A percentile compares a stretch with the other conserved stretches of the same genome.
phyloP scores from a whole-genome alignment of 1,140 invertebrate species.

The Macrocentrus cingulum region DNA sequence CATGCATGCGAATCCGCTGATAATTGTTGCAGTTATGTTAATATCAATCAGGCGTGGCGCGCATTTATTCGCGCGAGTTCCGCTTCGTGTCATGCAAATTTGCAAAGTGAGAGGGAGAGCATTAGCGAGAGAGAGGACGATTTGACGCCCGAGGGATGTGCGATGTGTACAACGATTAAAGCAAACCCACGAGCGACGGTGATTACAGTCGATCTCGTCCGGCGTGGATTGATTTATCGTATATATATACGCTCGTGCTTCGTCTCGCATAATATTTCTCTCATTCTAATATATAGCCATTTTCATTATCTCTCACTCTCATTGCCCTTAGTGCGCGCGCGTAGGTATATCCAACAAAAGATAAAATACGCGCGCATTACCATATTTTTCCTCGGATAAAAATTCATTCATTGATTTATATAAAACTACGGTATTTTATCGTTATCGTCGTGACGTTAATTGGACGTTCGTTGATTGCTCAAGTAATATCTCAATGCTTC shows the following conservation, averaged over 20 bases:
- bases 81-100: slow-evolving; percentile 26
- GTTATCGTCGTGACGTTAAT: too few relatives aligned
- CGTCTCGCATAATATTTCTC: slow-evolving; percentile 15
- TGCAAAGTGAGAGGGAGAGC: slow-evolving; percentile 19
- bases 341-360: too few relatives aligned
- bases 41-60: slow-evolving; percentile 46
- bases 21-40: slow-evolving; percentile 57
- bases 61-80: slow-evolving; percentile 26
- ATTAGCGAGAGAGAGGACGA: slow-evolving; percentile 9
- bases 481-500: too few relatives aligned
- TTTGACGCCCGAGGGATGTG: slow-evolving; percentile 14
- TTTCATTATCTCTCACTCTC: not conserved
- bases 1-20: slow-evolving; percentile 53
- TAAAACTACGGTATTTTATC: too few relatives aligned
- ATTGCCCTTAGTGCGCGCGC: too few relatives aligned
- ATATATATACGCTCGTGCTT: slow-evolving; percentile 28
- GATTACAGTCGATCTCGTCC: slow-evolving; percentile 41
- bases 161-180: slow-evolving; percentile 43
- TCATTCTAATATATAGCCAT: not conserved
- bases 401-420: too few relatives aligned
- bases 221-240: slow-evolving; percentile 47
- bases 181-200: slow-evolving; percentile 40
- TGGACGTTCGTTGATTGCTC: too few relatives aligned
- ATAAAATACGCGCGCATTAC: too few relatives aligned
- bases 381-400: too few relatives aligned